These are phyloP conservation scores for Phoebastria nigripes DNA, from an alignment of 2,797 vertebrate genomes.

Conservation along the genomic window DNA sequence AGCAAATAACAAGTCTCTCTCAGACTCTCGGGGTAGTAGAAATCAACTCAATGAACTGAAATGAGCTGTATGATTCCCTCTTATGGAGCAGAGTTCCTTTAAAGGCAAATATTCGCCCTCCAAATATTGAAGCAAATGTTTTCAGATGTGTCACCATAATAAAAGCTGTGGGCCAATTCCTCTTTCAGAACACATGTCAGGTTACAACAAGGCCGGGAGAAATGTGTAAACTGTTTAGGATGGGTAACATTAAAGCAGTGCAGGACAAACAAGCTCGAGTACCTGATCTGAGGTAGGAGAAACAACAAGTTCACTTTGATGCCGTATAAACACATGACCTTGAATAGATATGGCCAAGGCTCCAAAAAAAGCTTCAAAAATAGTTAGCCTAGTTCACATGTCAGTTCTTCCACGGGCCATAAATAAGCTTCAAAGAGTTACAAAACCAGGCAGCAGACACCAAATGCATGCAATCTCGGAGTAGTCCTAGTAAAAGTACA, in stretches of 20 bases:
- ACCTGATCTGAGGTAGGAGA: background rate
- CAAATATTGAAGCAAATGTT: background rate
- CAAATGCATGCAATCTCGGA: background rate
- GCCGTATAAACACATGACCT: background rate
- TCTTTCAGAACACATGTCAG: background rate
- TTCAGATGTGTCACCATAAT: background rate
- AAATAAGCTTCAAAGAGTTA: constrained; percentile 43
- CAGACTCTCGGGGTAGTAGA: background rate
- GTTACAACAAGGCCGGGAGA: background rate
- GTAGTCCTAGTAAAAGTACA: background rate
- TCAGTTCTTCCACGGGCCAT: background rate
- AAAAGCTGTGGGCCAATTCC: background rate
- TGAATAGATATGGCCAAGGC: background rate
- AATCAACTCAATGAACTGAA: background rate
- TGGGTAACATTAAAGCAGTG: background rate
- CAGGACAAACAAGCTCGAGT: background rate
- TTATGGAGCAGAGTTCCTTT: background rate
- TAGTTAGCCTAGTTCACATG: background rate
- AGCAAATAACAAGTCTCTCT: background rate
- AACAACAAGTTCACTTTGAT: background rate
- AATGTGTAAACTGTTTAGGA: background rate
- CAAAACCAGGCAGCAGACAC: background rate
- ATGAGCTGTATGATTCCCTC: background rate
- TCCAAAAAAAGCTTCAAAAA: background rate
- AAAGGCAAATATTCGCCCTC: background rate